Conservation (phyloP, 1,140 invertebrate species). For the Drosophila pallidifrons region DNA sequence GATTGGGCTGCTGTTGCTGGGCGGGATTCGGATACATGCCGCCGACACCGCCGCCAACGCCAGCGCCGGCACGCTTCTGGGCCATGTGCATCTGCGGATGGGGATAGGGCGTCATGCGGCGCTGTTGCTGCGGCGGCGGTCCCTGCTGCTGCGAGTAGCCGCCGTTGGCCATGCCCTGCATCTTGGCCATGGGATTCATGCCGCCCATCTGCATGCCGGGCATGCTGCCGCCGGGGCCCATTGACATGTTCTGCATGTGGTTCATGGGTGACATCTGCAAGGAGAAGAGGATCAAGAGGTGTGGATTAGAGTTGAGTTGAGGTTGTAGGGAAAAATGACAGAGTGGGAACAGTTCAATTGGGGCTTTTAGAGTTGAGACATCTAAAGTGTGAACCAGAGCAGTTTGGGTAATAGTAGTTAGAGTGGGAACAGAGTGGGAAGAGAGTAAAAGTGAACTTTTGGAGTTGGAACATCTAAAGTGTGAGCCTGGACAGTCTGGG, state of each 20-base stretch:
- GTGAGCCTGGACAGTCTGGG: too few species aligned
- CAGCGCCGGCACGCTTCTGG: constrained; percentile 87
- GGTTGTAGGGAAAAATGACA: background rate
- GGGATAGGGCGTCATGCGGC: constrained; percentile 92
- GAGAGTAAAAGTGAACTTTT: too few species aligned
- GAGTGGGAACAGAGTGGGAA: too few species aligned
- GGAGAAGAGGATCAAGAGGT: background rate
- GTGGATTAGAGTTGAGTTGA: background rate
- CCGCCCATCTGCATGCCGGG: constrained; percentile 67
- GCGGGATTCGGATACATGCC: constrained; percentile 76
- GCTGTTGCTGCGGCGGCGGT: constrained; percentile 84
- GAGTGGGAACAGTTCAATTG: background rate
- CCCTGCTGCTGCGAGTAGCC: constrained; percentile 77
- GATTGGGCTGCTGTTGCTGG: constrained; percentile 72
- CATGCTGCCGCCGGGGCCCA: constrained; percentile 85
- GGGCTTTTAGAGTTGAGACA: too few species aligned
- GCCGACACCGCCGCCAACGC: constrained; percentile 49
- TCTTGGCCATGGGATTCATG: constrained; percentile 86
- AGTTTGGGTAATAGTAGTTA: too few species aligned
- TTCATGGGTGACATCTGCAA: constrained; percentile 84
- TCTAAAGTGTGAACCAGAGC: too few species aligned
- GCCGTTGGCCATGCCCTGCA: constrained; percentile 85
- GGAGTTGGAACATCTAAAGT: too few species aligned
- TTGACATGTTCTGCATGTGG: constrained; percentile 84
- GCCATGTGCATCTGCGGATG: constrained; percentile 92